These are phyloP conservation scores for Genyomyrus donnyi DNA, from an alignment of 2,113 vertebrate species.

Conservation along the genomic window DNA sequence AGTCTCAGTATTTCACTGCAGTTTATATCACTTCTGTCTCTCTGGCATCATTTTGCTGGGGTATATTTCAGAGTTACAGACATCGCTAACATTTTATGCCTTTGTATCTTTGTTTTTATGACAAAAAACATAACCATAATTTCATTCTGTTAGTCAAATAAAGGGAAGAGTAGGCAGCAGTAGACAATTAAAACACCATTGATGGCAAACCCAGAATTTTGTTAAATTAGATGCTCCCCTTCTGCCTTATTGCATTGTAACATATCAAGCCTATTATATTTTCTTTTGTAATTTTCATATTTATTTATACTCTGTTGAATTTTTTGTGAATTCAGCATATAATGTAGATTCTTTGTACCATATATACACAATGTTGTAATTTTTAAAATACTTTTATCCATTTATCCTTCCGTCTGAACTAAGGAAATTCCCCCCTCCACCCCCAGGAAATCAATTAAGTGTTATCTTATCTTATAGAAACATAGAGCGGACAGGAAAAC, in stretches of 20 bases:
- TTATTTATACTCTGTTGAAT: neutral
- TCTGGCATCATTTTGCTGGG: neutral
- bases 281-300: neutral
- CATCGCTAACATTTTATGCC: neutral
- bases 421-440: neutral
- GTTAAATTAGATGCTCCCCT: neutral
- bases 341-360: neutral
- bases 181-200: neutral
- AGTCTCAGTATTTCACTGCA: neutral
- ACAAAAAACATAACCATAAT: neutral
- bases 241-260: neutral
- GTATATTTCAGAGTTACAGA: neutral
- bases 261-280: neutral
- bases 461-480: neutral
- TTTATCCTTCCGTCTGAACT: neutral
- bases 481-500: neutral
- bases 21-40: neutral
- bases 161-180: neutral
- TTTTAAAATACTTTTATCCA: neutral
- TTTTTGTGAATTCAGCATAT: neutral
- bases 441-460: neutral
- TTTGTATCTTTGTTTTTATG: neutral
- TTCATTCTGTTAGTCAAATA: neutral
- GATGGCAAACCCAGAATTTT: neutral
- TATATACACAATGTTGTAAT: neutral